These are phyloP conservation scores for Pristiophorus japonicus DNA, from an alignment of 2,113 vertebrate genomes.

Conservation along the genomic window DNA sequence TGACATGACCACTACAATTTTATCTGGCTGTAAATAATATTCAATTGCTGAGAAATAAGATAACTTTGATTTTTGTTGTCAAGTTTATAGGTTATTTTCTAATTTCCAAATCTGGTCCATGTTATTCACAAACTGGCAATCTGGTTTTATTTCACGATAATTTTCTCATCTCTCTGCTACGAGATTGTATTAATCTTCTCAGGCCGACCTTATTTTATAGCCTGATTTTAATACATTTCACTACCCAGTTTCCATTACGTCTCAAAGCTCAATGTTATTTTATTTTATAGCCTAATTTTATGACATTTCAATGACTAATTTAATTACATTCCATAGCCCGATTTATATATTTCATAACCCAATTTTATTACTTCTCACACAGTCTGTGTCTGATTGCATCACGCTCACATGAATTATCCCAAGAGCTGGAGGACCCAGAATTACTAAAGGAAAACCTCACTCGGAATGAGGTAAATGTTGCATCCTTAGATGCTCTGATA, in stretches of 20 bases:
- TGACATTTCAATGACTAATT: conserved; percentile 30
- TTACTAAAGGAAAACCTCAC: background rate
- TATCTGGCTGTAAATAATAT: background rate
- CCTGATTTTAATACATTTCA: conserved; percentile 31
- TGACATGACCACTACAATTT: background rate
- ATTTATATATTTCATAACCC: conserved; percentile 34
- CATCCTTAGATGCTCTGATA: too few species aligned
- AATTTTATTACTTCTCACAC: conserved; percentile 17
- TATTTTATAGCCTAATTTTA: conserved; percentile 34
- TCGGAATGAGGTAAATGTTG: background rate
- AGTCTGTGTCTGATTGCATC: background rate
- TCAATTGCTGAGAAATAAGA: background rate
- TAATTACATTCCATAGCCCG: conserved; percentile 23
- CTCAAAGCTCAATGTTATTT: conserved; percentile 15
- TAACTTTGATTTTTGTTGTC: background rate
- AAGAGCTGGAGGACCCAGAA: background rate
- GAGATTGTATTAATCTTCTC: background rate
- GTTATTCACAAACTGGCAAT: background rate
- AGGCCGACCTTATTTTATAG: background rate
- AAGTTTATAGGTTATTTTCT: background rate
- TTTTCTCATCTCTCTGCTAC: background rate
- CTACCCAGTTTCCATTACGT: conserved; percentile 32
- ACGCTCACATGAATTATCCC: background rate
- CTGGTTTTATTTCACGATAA: background rate
- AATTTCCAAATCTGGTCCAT: background rate